Evolutionary conservation across 2,797 vertebrate genomes (phyloP), one percentile per base, ranked within the genome.

Genomic region (Enteromius viviparus): DNA sequence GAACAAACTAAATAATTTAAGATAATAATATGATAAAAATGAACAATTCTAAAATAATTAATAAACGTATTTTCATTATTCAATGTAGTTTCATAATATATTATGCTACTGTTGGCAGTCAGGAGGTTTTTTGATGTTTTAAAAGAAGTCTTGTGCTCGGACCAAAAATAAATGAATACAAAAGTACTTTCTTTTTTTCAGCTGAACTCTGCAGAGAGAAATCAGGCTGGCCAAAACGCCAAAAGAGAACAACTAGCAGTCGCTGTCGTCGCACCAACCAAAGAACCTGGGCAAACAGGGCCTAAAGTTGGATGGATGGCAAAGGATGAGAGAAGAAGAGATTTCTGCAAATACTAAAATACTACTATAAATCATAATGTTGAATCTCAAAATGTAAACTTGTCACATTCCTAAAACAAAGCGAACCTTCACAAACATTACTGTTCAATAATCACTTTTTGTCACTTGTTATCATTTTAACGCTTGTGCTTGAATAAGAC

Each of bases 191-290:
- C 47, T 77, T 76, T 45, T 37, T 76, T 10, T 76, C 47, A 96
- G 95, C 94, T 4, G 95, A 96, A 84, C 90, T 92, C 69, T 96
- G 95, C 91, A 88, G 95, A 86, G 94, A 94, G 91, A 68, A 84
- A 87, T 94, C 95, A 15, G 95, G 95, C 80, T 96, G 94, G 95
- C 95, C 95, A 60, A 92, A 87, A 82, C 91, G 95, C 14, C 81
- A 93, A 21, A 86, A 91, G 86, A 94, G 94, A 88, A 94, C 95
- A 84, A 69, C 91, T 76, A 89, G 86, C 86, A 94, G 90, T 85
- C 91, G 72, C 71, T 95, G 94, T 82, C 91, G 40, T 86, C 92
- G 75, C 84, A 62, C 89, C 85, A 93, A 92, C 89, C 83, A 85
- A 81, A 87, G 90, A 92, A 93, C 91, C 89, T 92, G 93, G 93